These are phyloP conservation scores for Cephus rjabovi DNA, from an alignment of 2,888 invertebrate species.

Conservation along the genomic window DNA sequence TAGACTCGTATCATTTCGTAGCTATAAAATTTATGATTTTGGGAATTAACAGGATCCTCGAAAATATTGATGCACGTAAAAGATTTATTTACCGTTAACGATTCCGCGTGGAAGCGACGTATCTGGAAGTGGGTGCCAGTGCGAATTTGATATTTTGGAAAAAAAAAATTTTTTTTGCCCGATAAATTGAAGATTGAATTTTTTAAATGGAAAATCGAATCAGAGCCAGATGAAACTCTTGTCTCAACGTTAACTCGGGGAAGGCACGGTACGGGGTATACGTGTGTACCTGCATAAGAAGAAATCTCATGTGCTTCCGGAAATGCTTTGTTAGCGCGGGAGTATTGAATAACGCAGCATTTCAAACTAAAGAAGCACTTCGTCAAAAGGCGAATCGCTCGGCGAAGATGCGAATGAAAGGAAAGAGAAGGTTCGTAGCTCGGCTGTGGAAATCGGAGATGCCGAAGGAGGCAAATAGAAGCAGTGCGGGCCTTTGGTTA, in stretches of 20 bases:
- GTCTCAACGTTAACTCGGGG: background rate
- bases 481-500: conserved; percentile 33
- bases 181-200: background rate
- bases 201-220: background rate
- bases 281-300: conserved; percentile 31
- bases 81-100: background rate
- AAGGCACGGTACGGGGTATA: background rate
- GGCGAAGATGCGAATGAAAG: conserved; percentile 36
- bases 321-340: conserved; percentile 48
- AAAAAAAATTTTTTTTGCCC: background rate
- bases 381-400: conserved; percentile 60
- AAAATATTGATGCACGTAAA: background rate
- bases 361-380: conserved; percentile 59
- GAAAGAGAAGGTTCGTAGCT: conserved; percentile 20
- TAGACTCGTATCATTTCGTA: background rate
- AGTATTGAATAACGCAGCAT: conserved; percentile 50
- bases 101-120: background rate
- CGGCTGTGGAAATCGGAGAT: conserved; percentile 45
- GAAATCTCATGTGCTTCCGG: conserved; percentile 46
- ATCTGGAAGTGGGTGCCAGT: background rate
- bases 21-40: background rate
- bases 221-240: background rate
- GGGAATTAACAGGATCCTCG: background rate
- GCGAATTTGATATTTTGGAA: background rate
- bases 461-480: conserved; percentile 46